Base-by-base conservation (phyloP, 2,113 vertebrate genomes). In the Sciurus niger region DNA sequence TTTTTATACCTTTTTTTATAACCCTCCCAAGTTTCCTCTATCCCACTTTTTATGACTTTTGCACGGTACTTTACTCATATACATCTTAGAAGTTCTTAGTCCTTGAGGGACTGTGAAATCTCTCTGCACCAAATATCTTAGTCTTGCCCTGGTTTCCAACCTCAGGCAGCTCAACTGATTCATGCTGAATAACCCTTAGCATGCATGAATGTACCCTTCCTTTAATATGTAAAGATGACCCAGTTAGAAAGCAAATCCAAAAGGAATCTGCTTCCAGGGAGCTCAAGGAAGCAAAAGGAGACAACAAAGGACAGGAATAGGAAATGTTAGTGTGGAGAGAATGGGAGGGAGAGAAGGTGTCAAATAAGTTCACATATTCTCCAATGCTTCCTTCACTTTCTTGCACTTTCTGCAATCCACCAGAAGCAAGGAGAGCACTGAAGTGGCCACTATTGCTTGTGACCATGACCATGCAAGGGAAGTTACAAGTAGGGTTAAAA, bases 351-450 rank as follows among this genome's bases (percentile, higher is more conserved):
- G 20, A 25, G 58, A 7, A 60, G 22, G 24, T 24, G 22, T 60
- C 58, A 60, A 60, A 60, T 22, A 60, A 25, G 37, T 6, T 6
- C 32, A 4, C 13, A 8, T 2, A 2, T 6, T 8, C 37, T 34
- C 77, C n/a, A 10, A 0, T 1, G 5, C 8, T 34, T 40, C 37
- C 8, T 34, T 70, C 53, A 9, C 46, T 20, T 43, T 20, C 1
- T 37, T 25, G 7, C 7, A 32, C 32, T 55, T 67, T 22, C 46
- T 58, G 68, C 16, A 46, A 67, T 16, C 22, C 14, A 40, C 0
- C 4, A 5, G 9, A 25, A 4, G 16, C 12, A 1, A 63, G 22
- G 43, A 60, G 24, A 0, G 1, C 34, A 30, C 30, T 40, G 25
- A 12, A 7, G 14, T 13, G 60, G 13, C 83, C 28, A 6, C 4